Base-by-base conservation (phyloP, 2,797 vertebrate genomes). In the Phylloscopus collybita region DNA sequence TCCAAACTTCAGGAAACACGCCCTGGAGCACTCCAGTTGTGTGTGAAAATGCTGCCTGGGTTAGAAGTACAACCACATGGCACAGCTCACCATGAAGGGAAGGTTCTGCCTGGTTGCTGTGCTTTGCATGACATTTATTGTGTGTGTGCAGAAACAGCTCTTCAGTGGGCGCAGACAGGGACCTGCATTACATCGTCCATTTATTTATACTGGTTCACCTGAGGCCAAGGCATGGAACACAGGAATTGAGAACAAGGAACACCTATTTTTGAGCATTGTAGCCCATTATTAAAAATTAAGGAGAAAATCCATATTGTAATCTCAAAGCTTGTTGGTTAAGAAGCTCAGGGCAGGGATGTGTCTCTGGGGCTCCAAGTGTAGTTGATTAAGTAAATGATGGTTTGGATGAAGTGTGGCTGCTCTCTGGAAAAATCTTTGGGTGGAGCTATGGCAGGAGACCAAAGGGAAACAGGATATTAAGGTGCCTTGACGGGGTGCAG, bases 31-130 rank as follows among this genome's bases (percentile, higher is more conserved):
- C 45, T 92, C 13, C 13, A 88, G 60, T 67, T 94, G 64, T 82
- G 81, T 89, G 80, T 61, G 81, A 95, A 88, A 93, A 90, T 74
- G 83, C 90, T 78, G 94, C 76, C 70, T 88, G 49, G 80, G 34
- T 92, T 87, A 56, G 61, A 94, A 92, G 65, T 74, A 91, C 87
- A 92, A 76, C 94, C 96, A 94, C 87, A 88, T 92, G 93, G 82
- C 70, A 82, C 66, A 72, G 30, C 62, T 76, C 59, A 20, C 74
- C 76, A 40, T 4, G 83, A 65, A 71, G 50, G 67, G 47, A 54
- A 54, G 40, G 65, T 69, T 78, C 50, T 88, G 87, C 79, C 49
- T 88, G 81, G 20, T 49, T 56, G 44, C 66, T 83, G 32, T 73
- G 78, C 1, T 0, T 45, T 71, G 57, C n/a, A 6, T 54, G 78